phyloP scores from a whole-genome alignment of 1,140 invertebrate genomes.

The Drosophila pallidifrons region DNA sequence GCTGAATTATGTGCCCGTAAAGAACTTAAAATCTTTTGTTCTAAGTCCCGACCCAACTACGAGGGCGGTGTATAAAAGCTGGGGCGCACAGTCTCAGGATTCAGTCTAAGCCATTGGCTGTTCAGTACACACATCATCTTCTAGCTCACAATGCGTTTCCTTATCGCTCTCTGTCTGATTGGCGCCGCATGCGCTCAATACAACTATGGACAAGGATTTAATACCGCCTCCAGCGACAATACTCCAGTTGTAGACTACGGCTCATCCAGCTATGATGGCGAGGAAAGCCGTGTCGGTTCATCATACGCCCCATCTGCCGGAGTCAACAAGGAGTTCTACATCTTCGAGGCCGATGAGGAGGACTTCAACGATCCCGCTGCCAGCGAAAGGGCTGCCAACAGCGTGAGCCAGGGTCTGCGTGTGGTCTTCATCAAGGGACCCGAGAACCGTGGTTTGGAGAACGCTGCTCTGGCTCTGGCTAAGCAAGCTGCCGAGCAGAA shows the following conservation, averaged over 20 bases:
- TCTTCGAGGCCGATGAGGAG: slow-evolving; percentile 69
- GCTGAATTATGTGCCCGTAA: slow-evolving; percentile 73
- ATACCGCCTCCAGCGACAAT: slow-evolving; percentile 46
- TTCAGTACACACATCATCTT: slow-evolving; percentile 46
- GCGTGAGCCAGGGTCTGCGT: slow-evolving; percentile 69
- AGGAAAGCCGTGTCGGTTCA: slow-evolving; percentile 35
- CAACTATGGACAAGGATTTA: slow-evolving; percentile 65
- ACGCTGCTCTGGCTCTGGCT: slow-evolving; percentile 75
- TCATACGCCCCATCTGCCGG: slow-evolving; percentile 56
- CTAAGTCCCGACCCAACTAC: slow-evolving; percentile 46
- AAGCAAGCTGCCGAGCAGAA: slow-evolving; percentile 74
- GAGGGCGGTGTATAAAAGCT: slow-evolving; percentile 65
- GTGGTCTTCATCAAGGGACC: slow-evolving; percentile 82
- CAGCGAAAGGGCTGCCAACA: slow-evolving; percentile 54
- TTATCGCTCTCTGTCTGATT: slow-evolving; percentile 69
- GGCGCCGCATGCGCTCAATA: slow-evolving; percentile 78
- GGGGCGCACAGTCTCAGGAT: slow-evolving; percentile 54
- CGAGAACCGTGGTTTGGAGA: slow-evolving; percentile 74
- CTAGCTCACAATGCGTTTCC: slow-evolving; percentile 64
- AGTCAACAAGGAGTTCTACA: slow-evolving; percentile 78
- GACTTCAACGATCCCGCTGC: slow-evolving; percentile 68
- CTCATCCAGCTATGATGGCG: slow-evolving; percentile 50
- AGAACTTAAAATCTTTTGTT: slow-evolving; percentile 66
- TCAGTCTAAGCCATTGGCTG: slow-evolving; percentile 71
- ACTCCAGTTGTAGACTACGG: slow-evolving; percentile 46